Percentiles rank a stretch among this genome's conserved stretches.
Conservation (phyloP, 2,888 invertebrate species). For the Vannuccia rotundouncinata region DNA sequence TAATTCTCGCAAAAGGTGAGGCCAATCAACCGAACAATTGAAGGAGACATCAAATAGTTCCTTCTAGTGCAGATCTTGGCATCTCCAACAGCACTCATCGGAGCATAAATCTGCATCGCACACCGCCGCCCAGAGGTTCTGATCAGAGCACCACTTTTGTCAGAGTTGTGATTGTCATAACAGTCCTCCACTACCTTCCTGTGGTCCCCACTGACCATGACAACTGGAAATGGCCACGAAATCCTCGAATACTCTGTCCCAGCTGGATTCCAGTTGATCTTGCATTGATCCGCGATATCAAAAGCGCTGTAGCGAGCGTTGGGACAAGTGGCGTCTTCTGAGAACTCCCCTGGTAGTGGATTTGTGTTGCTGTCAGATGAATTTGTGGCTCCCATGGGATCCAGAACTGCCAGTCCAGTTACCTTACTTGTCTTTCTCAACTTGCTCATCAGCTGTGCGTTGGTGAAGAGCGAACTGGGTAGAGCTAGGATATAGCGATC, state of each 20-base stretch:
- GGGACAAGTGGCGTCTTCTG: slow-evolving; percentile 15
- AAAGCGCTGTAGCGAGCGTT: background rate
- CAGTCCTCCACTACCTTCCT: background rate
- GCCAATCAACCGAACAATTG: background rate
- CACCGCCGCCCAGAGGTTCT: background rate
- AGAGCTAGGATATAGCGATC: slow-evolving; percentile 17
- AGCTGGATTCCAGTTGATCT: background rate
- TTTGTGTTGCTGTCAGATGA: background rate
- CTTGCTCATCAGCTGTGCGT: background rate
- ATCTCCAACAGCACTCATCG: background rate
- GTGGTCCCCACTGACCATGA: background rate
- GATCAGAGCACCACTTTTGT: background rate
- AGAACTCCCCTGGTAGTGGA: background rate
- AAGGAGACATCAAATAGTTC: background rate
- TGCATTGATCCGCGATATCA: background rate
- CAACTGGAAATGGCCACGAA: slow-evolving; percentile 28
- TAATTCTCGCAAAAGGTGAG: background rate
- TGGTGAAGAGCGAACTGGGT: background rate
- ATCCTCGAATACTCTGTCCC: slow-evolving; percentile 5
- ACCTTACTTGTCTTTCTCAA: background rate
- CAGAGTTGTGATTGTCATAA: background rate
- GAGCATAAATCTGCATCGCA: background rate
- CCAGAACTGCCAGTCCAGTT: slow-evolving; percentile 16
- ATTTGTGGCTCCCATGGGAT: background rate
- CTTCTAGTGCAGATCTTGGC: slow-evolving; percentile 3